Conservation (phyloP, 2,797 vertebrate genomes). For the Kryptolebias ocellatus region DNA sequence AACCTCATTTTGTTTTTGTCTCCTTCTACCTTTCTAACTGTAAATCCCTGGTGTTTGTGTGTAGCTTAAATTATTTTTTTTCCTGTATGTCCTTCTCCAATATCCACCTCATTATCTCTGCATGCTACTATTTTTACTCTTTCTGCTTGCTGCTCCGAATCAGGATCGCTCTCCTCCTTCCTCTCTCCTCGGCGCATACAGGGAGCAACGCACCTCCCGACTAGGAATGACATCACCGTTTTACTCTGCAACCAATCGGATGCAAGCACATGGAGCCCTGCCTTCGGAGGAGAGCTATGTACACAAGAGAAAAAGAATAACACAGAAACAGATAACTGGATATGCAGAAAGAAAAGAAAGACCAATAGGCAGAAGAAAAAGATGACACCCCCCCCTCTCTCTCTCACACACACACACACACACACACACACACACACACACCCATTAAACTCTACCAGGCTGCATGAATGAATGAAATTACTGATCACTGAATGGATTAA, state of each 20-base stretch:
- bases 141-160: constrained; percentile 39
- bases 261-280: constrained; percentile 81
- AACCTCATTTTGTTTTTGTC: constrained; percentile 5
- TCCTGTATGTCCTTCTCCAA: constrained; percentile 2
- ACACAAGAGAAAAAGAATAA: constrained; percentile 80
- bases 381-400: constrained; percentile 2
- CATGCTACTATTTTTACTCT: constrained; percentile 29
- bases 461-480: constrained; percentile 45
- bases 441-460: not conserved
- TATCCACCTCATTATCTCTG: constrained; percentile 16
- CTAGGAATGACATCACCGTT: constrained; percentile 86
- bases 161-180: constrained; percentile 50
- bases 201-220: constrained; percentile 49
- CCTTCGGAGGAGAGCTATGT: constrained; percentile 81
- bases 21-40: constrained; percentile 8
- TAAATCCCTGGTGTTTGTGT: not conserved
- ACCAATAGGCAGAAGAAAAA: not conserved
- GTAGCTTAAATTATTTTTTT: not conserved
- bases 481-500: constrained; percentile 31
- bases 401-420: not conserved
- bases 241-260: constrained; percentile 80
- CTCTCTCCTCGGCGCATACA: constrained; percentile 33
- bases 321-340: constrained; percentile 30
- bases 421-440: not conserved
- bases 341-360: not conserved